Conservation (phyloP, 2,797 vertebrate genomes). For the Anniella stebbinsi region DNA sequence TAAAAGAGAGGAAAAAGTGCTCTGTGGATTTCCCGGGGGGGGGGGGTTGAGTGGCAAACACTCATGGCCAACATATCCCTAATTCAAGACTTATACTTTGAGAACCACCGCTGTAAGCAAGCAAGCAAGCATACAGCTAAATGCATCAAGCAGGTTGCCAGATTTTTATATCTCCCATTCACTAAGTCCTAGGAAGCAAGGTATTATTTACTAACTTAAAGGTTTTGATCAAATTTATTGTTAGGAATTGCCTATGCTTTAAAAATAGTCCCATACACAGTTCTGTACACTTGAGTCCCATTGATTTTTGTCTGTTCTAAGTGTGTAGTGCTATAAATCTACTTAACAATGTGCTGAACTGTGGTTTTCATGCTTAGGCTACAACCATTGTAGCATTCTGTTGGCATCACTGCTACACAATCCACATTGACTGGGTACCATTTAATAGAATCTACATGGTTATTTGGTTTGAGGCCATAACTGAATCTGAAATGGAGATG, state of each 20-base stretch:
- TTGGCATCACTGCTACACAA: neutral
- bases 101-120: neutral
- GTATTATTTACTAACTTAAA: neutral
- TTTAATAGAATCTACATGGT: neutral
- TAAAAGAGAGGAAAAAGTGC: neutral
- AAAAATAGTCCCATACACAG: neutral
- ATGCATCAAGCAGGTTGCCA: neutral
- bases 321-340: constrained; percentile 31
- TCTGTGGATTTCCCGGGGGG: neutral
- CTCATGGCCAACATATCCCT: neutral
- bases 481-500: constrained; percentile 24
- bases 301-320: constrained; percentile 25
- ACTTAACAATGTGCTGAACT: constrained; percentile 32
- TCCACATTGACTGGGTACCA: neutral
- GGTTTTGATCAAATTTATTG: neutral
- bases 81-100: neutral
- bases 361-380: neutral
- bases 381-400: neutral
- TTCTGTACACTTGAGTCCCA: neutral
- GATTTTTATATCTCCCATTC: neutral
- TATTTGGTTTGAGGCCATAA: neutral
- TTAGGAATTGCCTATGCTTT: neutral
- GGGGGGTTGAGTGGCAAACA: neutral
- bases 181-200: neutral
- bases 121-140: neutral